Base-by-base conservation (phyloP, 2,113 vertebrate genomes). In the Heterocephalus glaber region DNA sequence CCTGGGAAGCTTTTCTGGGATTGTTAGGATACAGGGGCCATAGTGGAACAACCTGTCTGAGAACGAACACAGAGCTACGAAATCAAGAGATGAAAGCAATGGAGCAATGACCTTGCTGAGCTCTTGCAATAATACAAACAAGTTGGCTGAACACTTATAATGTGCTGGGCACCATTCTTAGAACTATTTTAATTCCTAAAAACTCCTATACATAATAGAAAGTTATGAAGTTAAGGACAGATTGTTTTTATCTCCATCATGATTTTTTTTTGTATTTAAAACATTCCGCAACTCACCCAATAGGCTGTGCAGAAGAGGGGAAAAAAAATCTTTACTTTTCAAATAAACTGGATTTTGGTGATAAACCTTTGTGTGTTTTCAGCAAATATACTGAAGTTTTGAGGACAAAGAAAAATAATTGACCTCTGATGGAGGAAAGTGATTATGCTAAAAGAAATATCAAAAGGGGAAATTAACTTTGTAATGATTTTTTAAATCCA, bases 321-420 rank as follows among this genome's bases (percentile, higher is more conserved):
- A 41, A 74, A 82, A 66, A 65, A 63, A 28, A 13, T 12, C 17
- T 94, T 87, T 61, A 35, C 70, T 54, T 96, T 94, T 54, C 92
- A 95, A 98, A 92, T 72, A 96, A 92, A 68, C 76, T 93, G 84
- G 66, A 95, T 86, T 96, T 95, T 89, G 60, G 87, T 83, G 81
- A 92, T 95, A 94, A 96, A 93, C 2, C 56, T 94, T 90, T 65
- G 87, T 84, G 81, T 60, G 17, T 95, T 96, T 96, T 88, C 87
- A 56, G 97, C 38, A 81, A 96, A 93, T 93, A 93, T 8, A 79
- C 41, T 66, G 65, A 92, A 30, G 54, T 95, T 93, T 95, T 47
- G 58, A 95, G 92, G 87, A 96, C 96, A 95, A 95, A 95, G 92
- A 80, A 90, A 96, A 95, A 85, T 95, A 96, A 97, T 80, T 96